Percentiles rank a stretch among this genome's conserved stretches.
These are phyloP conservation scores for Dicaeum eximium DNA, from an alignment of 2,113 vertebrate genomes.

Conservation along the genomic window DNA sequence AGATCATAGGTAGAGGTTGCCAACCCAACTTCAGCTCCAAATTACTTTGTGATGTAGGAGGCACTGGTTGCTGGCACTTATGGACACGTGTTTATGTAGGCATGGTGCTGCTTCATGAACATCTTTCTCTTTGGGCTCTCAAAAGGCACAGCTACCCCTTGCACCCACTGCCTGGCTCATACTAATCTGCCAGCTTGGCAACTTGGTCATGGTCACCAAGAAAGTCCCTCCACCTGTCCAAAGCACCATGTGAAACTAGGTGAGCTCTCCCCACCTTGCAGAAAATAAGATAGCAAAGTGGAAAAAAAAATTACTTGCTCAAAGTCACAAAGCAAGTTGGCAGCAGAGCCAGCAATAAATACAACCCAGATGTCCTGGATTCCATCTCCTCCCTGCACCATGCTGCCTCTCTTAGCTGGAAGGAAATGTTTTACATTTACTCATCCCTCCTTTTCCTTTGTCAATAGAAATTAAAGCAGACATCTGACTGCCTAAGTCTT, in stretches of 20 bases:
- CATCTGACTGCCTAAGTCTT: conserved; percentile 51
- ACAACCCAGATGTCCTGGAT: conserved; percentile 44
- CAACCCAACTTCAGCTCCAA: background rate
- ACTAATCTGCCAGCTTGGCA: background rate
- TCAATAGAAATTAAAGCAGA: conserved; percentile 59
- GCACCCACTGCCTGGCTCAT: background rate
- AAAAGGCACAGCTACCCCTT: background rate
- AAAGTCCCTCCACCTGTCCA: background rate
- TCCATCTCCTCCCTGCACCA: conserved; percentile 18
- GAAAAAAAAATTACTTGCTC: background rate
- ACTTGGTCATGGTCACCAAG: background rate
- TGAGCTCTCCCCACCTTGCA: background rate
- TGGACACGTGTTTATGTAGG: fast-evolving
- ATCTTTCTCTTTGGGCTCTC: background rate
- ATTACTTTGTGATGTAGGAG: background rate
- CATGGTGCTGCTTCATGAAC: background rate
- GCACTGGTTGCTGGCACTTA: background rate
- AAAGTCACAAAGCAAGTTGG: conserved; percentile 14
- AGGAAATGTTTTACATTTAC: conserved; percentile 62
- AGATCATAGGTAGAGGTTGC: background rate
- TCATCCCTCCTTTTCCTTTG: conserved; percentile 57
- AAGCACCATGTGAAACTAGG: background rate
- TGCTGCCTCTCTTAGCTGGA: conserved; percentile 51
- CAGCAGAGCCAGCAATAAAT: conserved; percentile 26
- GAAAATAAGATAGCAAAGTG: background rate